A percentile compares a stretch with the other conserved stretches of the same genome.
These are phyloP conservation scores for Lagorchestes hirsutus DNA, from an alignment of 2,797 vertebrate species.

Conservation along the genomic window DNA sequence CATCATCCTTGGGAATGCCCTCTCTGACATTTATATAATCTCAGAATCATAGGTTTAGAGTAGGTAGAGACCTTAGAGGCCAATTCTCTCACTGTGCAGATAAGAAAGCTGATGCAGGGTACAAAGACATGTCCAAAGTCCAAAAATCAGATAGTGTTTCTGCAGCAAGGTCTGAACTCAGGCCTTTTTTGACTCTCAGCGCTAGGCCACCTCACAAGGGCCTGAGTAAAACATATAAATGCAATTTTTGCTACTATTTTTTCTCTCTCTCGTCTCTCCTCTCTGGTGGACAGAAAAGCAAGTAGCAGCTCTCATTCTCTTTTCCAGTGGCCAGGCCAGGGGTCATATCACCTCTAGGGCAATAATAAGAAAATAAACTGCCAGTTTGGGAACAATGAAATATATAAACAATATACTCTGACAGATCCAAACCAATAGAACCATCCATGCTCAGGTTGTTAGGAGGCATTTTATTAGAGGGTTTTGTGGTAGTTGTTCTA, in stretches of 20 bases:
- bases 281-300: not conserved
- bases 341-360: not conserved
- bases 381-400: not conserved
- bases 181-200: not conserved
- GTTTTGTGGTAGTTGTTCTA: slow-evolving; percentile 8
- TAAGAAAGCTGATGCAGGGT: not conserved
- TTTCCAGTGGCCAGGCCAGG: not conserved
- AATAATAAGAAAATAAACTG: not conserved
- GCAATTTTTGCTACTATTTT: not conserved
- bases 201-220: not conserved
- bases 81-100: not conserved
- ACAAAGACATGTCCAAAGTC: not conserved
- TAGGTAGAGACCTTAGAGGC: not conserved
- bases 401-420: not conserved
- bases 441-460: not conserved
- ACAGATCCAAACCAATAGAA: not conserved
- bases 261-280: not conserved
- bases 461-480: not conserved
- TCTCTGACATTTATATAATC: not conserved
- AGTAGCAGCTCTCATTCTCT: not conserved
- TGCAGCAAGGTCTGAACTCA: not conserved
- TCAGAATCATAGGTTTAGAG: not conserved
- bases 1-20: not conserved
- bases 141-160: not conserved
- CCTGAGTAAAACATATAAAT: not conserved